Percentiles rank a stretch among this genome's conserved stretches.
These are phyloP conservation scores for Megalurothrips usitatus DNA, from an alignment of 2,888 invertebrate genomes.

Conservation along the genomic window DNA sequence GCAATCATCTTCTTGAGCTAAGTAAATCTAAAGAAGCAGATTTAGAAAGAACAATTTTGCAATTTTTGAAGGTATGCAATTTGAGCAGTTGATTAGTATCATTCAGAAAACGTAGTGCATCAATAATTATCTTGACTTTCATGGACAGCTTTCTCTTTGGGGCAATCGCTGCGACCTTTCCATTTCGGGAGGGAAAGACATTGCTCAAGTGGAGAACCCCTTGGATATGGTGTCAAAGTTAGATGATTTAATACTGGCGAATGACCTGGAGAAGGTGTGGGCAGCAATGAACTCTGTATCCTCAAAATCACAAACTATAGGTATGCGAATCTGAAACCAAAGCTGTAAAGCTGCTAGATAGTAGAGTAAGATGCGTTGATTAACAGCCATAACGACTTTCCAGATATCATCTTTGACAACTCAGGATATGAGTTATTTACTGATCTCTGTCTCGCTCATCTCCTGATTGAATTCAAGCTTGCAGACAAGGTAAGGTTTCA, in stretches of 20 bases:
- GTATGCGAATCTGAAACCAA: constrained; percentile 31
- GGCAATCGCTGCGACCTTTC: constrained; percentile 94
- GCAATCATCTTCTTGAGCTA: constrained; percentile 45
- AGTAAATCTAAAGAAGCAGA: constrained; percentile 45
- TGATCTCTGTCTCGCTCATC: constrained; percentile 83
- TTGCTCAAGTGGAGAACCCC: constrained; percentile 53
- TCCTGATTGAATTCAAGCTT: constrained; percentile 57
- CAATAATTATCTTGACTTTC: neutral
- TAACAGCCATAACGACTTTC: constrained; percentile 37
- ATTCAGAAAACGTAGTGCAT: neutral
- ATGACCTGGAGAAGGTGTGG: constrained; percentile 59
- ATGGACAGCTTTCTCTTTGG: constrained; percentile 74
- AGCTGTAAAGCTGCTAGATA: neutral
- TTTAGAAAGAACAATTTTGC: constrained; percentile 51
- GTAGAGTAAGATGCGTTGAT: neutral
- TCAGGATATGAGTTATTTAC: constrained; percentile 88
- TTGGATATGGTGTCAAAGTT: constrained; percentile 54
- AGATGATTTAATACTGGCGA: constrained; percentile 56
- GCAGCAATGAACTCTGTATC: constrained; percentile 44
- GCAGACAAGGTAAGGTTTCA: constrained; percentile 73
- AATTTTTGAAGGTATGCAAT: constrained; percentile 54
- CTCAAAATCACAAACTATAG: constrained; percentile 31
- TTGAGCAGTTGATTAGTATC: neutral
- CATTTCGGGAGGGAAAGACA: constrained; percentile 67
- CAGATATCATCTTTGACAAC: constrained; percentile 85